Evolutionary conservation across 2,797 vertebrate species (phyloP).

Genomic region (Microctenopoma steveboyesi): DNA sequence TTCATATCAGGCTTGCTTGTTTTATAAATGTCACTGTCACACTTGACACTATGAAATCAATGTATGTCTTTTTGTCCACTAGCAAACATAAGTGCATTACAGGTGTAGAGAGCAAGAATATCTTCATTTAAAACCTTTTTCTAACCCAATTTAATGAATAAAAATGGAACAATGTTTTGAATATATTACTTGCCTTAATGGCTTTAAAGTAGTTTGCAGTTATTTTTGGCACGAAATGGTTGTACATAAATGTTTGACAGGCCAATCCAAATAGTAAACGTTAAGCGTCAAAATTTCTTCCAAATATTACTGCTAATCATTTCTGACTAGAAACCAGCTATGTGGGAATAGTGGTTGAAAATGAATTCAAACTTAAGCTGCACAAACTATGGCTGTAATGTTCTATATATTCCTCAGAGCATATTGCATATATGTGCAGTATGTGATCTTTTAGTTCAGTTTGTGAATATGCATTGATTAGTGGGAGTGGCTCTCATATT

Average conservation of each 20-base stretch:
- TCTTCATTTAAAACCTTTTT: constrained; percentile 21
- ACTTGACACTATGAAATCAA: constrained; percentile 30
- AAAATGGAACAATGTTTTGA: constrained; percentile 25
- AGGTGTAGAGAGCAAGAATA: constrained; percentile 17
- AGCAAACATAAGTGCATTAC: constrained; percentile 13
- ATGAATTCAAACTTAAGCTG: constrained; percentile 49
- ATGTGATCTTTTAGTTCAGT: constrained; percentile 51
- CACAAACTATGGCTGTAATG: constrained; percentile 64
- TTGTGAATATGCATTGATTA: constrained; percentile 36
- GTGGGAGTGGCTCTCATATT: constrained; percentile 56
- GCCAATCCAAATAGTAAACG: constrained; percentile 59
- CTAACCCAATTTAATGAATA: constrained; percentile 24
- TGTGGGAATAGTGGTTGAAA: constrained; percentile 73
- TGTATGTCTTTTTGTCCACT: neutral
- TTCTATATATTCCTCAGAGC: constrained; percentile 50
- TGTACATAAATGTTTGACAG: constrained; percentile 43
- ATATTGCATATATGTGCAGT: constrained; percentile 41
- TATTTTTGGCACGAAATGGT: constrained; percentile 44
- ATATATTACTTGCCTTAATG: constrained; percentile 28
- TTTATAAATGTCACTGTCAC: constrained; percentile 62
- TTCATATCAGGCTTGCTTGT: constrained; percentile 31
- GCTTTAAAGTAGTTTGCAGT: constrained; percentile 18
- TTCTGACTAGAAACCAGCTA: constrained; percentile 71
- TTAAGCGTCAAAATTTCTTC: constrained; percentile 50
- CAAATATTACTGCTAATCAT: constrained; percentile 66